Evolutionary conservation across 2,888 invertebrate species (phyloP), one percentile per base, ranked within the genome.

Genomic region (Autographa pulchrina): DNA sequence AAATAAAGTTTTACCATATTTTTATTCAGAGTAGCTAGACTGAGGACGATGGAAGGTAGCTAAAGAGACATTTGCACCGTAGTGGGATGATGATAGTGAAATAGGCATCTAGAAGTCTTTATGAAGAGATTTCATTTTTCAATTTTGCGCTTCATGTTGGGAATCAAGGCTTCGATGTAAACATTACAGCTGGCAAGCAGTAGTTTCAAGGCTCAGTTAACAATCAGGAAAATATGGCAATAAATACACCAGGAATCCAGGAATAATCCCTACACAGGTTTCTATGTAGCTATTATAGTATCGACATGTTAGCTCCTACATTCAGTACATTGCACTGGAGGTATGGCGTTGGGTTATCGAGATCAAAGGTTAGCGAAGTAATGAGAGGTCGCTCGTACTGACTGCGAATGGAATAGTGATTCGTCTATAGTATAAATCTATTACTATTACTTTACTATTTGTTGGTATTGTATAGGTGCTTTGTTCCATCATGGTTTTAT

Each of bases 311-410:
- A 14, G 60, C 48, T 48, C 48, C 48, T 65, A 77, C 75, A 79
- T 68, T 70, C 32, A 48, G 62, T 60, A 75, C 65, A 62, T 65
- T 75, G 75, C 68, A 72, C 16, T 66, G 63, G 20, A 78, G 75
- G 74, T 62, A 77, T 70, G 54, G 74, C 74, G 64, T 52, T 65
- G 72, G 79, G 77, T 78, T 79, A 78, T 79, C 75, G 48, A 25
- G 79, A 54, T 63, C 72, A 78, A 72, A 79, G 77, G 77, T 75
- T 68, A 78, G 72, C 63, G 43, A 79, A 79, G 77, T 80, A 77
- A 78, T 80, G 80, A 78, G 77, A 65, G 77, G 72, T 78, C 68
- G 74, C 7, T 48, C 68, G 38, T 62, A 62, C 25, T 38, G 41
- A 41, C 43, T 43, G 65, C 62, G 74, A 74, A 69, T 68, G 73